Evolutionary conservation across 2,888 invertebrate genomes (phyloP).

Genomic region (Sarcophaga subvicina): DNA sequence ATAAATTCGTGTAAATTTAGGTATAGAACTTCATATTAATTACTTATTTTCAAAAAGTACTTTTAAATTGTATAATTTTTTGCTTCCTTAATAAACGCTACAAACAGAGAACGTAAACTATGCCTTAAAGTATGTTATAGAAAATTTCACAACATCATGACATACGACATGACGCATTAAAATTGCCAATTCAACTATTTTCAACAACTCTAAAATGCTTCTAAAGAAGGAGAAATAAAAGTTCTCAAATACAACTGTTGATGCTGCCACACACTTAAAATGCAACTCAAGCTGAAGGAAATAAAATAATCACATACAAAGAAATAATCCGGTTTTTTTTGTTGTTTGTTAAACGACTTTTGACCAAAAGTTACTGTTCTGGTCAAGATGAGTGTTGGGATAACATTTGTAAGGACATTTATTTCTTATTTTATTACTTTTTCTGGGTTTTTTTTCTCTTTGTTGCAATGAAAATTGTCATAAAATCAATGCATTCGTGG

Average conservation of each 20-base stretch:
- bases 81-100: too few relatives aligned
- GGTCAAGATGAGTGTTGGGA: slow-evolving; percentile 53
- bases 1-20: too few relatives aligned
- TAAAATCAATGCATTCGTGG: slow-evolving; percentile 40
- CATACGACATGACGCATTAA: too few relatives aligned
- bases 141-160: too few relatives aligned
- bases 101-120: too few relatives aligned
- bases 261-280: slow-evolving; percentile 74
- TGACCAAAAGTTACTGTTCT: slow-evolving; percentile 22
- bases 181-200: too few relatives aligned
- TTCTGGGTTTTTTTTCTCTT: neutral
- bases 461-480: neutral
- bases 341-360: slow-evolving; percentile 42
- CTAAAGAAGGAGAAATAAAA: slow-evolving; percentile 2
- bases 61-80: too few relatives aligned
- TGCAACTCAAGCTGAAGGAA: slow-evolving; percentile 76
- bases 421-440: slow-evolving; percentile 45
- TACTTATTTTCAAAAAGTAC: too few relatives aligned
- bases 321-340: too few relatives aligned
- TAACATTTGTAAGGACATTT: slow-evolving; percentile 62
- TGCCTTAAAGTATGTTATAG: too few relatives aligned
- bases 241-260: slow-evolving; percentile 67
- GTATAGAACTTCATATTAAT: too few relatives aligned
- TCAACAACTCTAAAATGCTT: too few relatives aligned
- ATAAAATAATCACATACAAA: slow-evolving; percentile 75